phyloP scores from a whole-genome alignment of 2,888 invertebrate species.

The Meta bourneti region DNA sequence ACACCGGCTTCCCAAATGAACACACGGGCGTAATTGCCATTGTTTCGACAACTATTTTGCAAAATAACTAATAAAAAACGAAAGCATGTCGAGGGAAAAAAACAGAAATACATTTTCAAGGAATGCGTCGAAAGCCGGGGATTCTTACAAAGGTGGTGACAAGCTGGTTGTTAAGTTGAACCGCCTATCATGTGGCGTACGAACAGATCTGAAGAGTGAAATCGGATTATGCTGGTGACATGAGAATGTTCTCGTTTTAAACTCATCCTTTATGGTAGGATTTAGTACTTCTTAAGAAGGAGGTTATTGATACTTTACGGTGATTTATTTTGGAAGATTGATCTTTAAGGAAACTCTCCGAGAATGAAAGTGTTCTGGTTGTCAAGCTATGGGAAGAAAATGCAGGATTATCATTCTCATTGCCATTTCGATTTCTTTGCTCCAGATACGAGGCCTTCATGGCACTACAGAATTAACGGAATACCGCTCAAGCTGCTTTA shows the following conservation, averaged over 20 bases:
- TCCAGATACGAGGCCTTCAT: background rate
- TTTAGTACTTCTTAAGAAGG: background rate
- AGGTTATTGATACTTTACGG: background rate
- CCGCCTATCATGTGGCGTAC: background rate
- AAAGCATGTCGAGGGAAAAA: background rate
- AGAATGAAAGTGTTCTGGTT: background rate
- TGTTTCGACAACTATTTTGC: constrained; percentile 11
- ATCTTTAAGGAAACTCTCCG: background rate
- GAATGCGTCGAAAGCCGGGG: background rate
- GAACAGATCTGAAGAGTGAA: background rate
- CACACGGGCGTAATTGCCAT: constrained; percentile 21
- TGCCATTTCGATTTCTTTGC: background rate
- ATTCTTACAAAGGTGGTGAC: constrained; percentile 3
- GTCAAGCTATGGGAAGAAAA: background rate
- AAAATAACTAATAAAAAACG: constrained; percentile 18
- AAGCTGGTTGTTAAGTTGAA: background rate
- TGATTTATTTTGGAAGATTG: background rate
- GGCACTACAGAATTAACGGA: no score
- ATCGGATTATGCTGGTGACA: background rate
- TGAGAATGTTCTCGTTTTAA: background rate
- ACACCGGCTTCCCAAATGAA: background rate
- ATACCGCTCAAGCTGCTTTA: no score
- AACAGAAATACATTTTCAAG: constrained; percentile 1
- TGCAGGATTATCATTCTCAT: no score
- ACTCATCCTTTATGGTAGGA: background rate